Conservation (phyloP, 2,888 invertebrate genomes). For the Drosophila planitibia region DNA sequence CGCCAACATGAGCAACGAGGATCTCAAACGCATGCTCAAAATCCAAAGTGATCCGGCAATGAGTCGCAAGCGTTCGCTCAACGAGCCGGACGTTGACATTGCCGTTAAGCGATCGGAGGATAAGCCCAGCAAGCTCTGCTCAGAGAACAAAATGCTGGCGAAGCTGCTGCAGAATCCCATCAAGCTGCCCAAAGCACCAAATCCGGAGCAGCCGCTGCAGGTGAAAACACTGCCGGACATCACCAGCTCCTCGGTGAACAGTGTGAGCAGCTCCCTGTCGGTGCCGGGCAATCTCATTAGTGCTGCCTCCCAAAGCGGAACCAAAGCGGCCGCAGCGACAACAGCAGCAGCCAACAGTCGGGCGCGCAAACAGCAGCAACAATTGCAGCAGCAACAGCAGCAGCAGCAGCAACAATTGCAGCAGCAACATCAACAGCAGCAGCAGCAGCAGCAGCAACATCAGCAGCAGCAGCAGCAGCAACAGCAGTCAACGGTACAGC, state of each 20-base stretch:
- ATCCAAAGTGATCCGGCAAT: constrained; percentile 85
- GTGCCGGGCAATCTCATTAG: constrained; percentile 73
- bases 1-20: constrained; percentile 84
- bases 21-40: constrained; percentile 84
- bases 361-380: constrained; percentile 85
- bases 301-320: constrained; percentile 67
- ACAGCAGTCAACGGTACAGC: constrained; percentile 70
- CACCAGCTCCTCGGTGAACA: constrained; percentile 81
- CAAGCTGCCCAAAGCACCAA: constrained; percentile 87
- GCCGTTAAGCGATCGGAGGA: constrained; percentile 84
- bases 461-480: constrained; percentile 77
- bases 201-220: constrained; percentile 82
- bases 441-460: constrained; percentile 68
- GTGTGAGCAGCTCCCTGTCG: constrained; percentile 72
- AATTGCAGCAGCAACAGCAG: constrained; percentile 77
- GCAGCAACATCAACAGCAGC: constrained; percentile 84
- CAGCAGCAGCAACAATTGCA: constrained; percentile 64
- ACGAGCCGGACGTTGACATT: constrained; percentile 87
- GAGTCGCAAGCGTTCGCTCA: constrained; percentile 88
- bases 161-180: constrained; percentile 92
- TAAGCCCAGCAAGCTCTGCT: constrained; percentile 89
- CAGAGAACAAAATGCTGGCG: constrained; percentile 94
- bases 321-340: constrained; percentile 86
- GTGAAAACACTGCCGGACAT: constrained; percentile 85
- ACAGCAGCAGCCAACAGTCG: constrained; percentile 77